Percentiles rank a stretch among this genome's conserved stretches.
Conservation (phyloP, 2,888 invertebrate species). For the Lymantria monacha region DNA sequence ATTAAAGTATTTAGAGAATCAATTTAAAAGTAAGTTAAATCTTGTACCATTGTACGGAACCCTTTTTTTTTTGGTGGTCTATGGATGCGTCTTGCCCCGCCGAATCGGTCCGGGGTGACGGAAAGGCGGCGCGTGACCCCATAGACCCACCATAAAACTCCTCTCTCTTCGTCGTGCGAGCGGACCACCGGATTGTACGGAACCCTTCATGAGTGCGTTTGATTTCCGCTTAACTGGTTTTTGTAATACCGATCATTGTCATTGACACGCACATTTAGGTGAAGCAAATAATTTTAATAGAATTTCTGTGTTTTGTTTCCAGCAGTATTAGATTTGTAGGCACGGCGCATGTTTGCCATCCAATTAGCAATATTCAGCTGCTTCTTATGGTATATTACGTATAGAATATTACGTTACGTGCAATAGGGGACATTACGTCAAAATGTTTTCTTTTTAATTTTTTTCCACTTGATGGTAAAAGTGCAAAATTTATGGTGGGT, state of each 20-base stretch:
- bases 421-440: neutral
- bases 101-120: no score
- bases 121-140: no score
- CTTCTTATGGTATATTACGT: neutral
- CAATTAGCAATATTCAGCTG: slow-evolving; percentile 29
- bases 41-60: no score
- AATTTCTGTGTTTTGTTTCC: slow-evolving; percentile 27
- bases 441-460: neutral
- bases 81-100: no score
- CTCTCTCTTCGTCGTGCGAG: no score
- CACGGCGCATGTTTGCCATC: slow-evolving; percentile 33
- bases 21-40: no score
- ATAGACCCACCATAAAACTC: no score
- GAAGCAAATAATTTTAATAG: slow-evolving; percentile 26
- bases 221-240: no score
- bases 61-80: no score
- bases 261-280: slow-evolving; percentile 11
- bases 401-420: neutral
- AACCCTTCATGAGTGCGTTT: no score
- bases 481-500: neutral
- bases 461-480: neutral
- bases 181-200: no score
- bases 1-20: no score
- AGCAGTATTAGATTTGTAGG: slow-evolving; percentile 17
- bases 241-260: neutral